phyloP scores from a whole-genome alignment of 2,797 vertebrate species.

The Sebastes flavidus region DNA sequence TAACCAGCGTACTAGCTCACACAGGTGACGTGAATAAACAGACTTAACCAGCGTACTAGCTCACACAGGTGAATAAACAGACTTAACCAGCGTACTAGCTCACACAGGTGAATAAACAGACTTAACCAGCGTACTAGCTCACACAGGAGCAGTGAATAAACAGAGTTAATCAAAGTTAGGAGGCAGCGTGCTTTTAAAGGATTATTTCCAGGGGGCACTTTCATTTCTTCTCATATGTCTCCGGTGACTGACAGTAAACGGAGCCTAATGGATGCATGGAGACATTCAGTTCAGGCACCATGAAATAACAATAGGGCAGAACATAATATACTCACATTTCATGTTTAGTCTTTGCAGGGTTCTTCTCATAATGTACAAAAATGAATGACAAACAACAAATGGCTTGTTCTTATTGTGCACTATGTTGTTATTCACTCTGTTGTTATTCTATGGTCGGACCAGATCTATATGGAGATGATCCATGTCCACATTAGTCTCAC shows the following conservation, averaged over 20 bases:
- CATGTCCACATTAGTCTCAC: not conserved
- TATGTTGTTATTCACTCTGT: not conserved
- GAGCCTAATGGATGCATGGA: not conserved
- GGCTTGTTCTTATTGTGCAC: not conserved
- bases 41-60: no score
- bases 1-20: no score
- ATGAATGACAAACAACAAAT: not conserved
- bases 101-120: no score
- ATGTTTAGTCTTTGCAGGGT: not conserved
- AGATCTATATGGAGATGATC: not conserved
- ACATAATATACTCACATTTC: not conserved
- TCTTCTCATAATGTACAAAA: not conserved
- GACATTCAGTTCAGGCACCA: not conserved
- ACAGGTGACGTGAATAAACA: no score
- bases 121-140: no score
- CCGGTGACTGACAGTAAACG: slow-evolving; percentile 4
- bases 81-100: not conserved
- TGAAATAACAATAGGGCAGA: not conserved
- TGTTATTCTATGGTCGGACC: not conserved
- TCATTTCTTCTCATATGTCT: not conserved
- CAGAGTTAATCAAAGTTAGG: not conserved
- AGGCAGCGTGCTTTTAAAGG: not conserved
- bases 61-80: not conserved
- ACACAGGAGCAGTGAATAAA: not conserved
- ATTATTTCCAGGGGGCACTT: not conserved